Evolutionary conservation across 2,797 vertebrate species (phyloP), one percentile per base, ranked within the genome.

Genomic region (Bradypodion ventrale): DNA sequence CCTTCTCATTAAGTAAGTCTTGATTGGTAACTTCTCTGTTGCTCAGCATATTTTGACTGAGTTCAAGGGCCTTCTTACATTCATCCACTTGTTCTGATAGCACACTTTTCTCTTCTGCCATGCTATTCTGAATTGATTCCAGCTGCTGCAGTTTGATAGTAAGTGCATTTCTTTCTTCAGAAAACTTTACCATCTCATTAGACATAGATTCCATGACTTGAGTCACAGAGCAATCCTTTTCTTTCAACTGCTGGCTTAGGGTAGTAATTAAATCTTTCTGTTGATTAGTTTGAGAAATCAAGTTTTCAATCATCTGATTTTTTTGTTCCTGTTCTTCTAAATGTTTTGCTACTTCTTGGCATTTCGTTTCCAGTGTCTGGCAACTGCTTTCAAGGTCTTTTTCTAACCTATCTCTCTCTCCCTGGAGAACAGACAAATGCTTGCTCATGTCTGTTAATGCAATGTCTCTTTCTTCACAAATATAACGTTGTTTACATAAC

Each of bases 211-310:
- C 95, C 75, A 97, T 96, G 37, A 97, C 87, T 78, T 97, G 97
- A 42, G 94, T 90, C 65, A 98, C 84, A 35, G 96, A 96, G 21
- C 80, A 84, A 79, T 98, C 97, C 88, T 96, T 98, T 35, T 97
- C 97, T 83, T 93, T 96, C 44, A 97, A 56, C 85, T 98, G 97
- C 89, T 97, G 96, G 85, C 95, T 96, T 0, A 98, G 94, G 70
- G 94, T 93, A 68, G 96, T 83, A 19, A 98, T 94, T 35, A 98
- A 78, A 85, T 97, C 96, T 87, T 96, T 97, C 88, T 98, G 97
- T 87, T 98, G 97, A 90, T 82, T 94, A 21, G 96, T 88, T 88
- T 98, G 97, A 68, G 96, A 86, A 81, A 75, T 96, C 92, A 98
- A 92, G n/a, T 90, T 93, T 91, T 84, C 79, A 0, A 96, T 91